Evolutionary conservation across 92 coral and sea anemone species (phyloP), one percentile per base, ranked within the genome.

Genomic region (Zoanthus solanderi): DNA sequence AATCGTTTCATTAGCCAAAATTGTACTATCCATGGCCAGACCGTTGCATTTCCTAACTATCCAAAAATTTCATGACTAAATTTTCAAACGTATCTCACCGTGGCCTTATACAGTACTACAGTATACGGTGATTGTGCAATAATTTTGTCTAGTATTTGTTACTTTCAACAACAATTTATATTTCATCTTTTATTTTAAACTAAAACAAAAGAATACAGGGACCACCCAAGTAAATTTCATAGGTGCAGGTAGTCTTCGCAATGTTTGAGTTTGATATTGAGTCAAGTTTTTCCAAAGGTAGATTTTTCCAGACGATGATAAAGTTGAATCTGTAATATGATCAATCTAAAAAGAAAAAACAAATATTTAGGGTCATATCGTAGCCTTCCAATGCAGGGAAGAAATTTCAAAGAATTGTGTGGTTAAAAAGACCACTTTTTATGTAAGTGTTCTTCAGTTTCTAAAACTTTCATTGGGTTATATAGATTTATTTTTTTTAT

Each of bases 241-340:
- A 60, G 53, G 0, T 29, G n/a, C n/a, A n/a, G 16, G 13, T 14
- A 0, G 46, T 16, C 8, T 47, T 47, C 5, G 52, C 52, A 47
- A 8, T 30, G 45, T 60, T 60, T 56, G 83, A 17, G 67, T 54
- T 28, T 12, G 53, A 16, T 66, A 10, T 6, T 30, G 29, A 23
- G 42, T 48, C 15, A 57, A 37, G 45, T 47, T 47, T 47, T 47
- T 47, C 15, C 54, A 6, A 42, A 60, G 63, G 16, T 7, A 78
- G 15, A 58, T 78, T 12, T 45, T 78, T 78, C 52, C 58, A 47
- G 84, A 48, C 63, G 54, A 60, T 53, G 9, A 12, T 32, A 78
- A 34, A 23, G 12, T 34, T 60, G 34, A 60, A 60, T 15, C 18
- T 37, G 84, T 57, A 58, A 78, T 46, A 57, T 57, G 72, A 78